Base-by-base conservation (phyloP, 2,888 invertebrate species). In the Eupithecia insigniata region DNA sequence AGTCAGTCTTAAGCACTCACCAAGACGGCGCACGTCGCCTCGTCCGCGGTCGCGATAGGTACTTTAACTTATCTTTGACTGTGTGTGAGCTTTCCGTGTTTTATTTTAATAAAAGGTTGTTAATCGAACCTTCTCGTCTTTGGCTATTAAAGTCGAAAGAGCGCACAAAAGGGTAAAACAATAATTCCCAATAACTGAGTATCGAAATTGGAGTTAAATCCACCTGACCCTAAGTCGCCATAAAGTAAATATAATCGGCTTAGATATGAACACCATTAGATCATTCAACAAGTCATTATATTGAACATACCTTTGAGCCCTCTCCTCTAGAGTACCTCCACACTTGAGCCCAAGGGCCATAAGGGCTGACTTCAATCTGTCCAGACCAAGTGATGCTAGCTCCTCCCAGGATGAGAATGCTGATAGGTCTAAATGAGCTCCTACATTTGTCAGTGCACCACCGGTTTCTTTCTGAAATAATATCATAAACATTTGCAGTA, bases 351-450 rank as follows among this genome's bases (percentile, higher is more conserved):
- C 98, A 26, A 99, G 94, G 6, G 99, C 99, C 96, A 99, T 97
- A 18, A 99, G 92, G 0, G 99, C 99, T 0, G 99, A 99, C 90
- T 99, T 99, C 51, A 99, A 95, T 86, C 99, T 96, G 94, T 99
- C 99, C 80, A 99, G 92, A 28, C 99, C 99, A 4, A 99, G 95
- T 0, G 99, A 99, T 0, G 99, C 99, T 76, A 99, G 91, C 91
- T 99, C 99, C 92, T 98, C 98, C 96, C 98, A 98, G 28, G 99
- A 99, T 0, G 98, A 98, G 89, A 99, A 99, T 0, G 99, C 99
- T 0, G 99, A 99, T n/a, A 99, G 93, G 90, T 99, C 99, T 78
- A 99, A 95, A 94, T 99, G 99, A 5, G 99, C 99, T 28, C 99
- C 99, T 7, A 98, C 96, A 87, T 99, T 98, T 0, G 99, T 97